Conservation (phyloP, 2,113 vertebrate genomes). For the Vanacampus margaritifer region DNA sequence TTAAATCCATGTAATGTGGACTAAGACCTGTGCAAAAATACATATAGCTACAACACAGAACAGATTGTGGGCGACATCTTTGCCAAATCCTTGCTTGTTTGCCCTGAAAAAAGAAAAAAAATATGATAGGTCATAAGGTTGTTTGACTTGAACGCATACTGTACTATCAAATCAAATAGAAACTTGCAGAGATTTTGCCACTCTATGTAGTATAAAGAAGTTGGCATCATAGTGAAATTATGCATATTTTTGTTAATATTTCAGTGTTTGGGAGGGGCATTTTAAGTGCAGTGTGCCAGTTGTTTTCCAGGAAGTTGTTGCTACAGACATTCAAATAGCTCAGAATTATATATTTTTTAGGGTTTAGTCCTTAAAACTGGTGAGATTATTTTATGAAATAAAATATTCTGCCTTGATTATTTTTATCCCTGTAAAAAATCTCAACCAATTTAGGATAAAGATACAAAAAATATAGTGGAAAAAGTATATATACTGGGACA, state of each 20-base stretch:
- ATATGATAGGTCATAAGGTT: neutral
- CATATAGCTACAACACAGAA: conserved; percentile 46
- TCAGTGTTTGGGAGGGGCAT: neutral
- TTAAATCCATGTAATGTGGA: conserved; percentile 74
- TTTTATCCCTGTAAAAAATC: no score
- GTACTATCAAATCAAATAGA: neutral
- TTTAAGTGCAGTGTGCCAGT: neutral
- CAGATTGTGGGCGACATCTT: conserved; percentile 58
- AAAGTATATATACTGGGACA: neutral
- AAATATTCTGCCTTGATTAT: no score
- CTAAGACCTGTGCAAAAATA: conserved; percentile 71
- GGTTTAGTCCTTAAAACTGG: no score
- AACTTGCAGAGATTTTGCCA: neutral
- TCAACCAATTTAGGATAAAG: no score
- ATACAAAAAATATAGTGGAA: neutral
- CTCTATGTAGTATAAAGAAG: neutral
- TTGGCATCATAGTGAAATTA: neutral
- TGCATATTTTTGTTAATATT: neutral
- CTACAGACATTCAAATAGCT: neutral
- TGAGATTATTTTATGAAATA: no score
- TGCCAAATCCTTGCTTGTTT: conserved; percentile 56
- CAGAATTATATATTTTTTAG: no score
- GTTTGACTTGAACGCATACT: neutral
- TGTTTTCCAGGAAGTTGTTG: neutral
- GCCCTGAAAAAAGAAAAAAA: conserved; percentile 28